These are phyloP conservation scores for Danio albolineatus DNA, from an alignment of 2,797 vertebrate species.

Conservation along the genomic window DNA sequence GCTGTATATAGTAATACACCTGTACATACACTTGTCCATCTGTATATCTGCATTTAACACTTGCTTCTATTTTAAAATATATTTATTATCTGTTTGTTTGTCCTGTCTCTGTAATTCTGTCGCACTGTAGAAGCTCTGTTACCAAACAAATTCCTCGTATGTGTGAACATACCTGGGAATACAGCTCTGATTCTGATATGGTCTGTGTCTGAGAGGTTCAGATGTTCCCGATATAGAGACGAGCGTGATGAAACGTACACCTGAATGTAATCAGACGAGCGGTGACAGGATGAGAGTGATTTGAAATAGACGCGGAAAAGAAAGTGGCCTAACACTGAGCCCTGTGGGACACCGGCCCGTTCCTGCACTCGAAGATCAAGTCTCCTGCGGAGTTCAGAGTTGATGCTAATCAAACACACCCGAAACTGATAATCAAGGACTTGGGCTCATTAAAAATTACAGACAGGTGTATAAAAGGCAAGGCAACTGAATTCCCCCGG, in stretches of 20 bases:
- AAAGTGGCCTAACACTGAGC: neutral
- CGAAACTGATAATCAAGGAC: neutral
- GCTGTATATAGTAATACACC: too few relatives aligned
- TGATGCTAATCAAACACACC: constrained; percentile 10
- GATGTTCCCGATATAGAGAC: neutral
- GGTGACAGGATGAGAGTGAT: neutral
- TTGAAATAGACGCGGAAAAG: neutral
- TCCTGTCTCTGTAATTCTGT: too few relatives aligned
- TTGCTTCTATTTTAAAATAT: too few relatives aligned
- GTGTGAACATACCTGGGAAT: too few relatives aligned
- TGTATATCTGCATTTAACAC: too few relatives aligned
- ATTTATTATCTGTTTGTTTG: too few relatives aligned
- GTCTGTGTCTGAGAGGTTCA: neutral
- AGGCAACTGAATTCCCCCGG: neutral
- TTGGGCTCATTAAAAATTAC: neutral
- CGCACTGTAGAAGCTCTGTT: too few relatives aligned
- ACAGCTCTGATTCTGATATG: too few relatives aligned
- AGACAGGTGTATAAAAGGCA: neutral
- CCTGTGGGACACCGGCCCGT: constrained; percentile 11
- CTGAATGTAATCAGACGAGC: neutral
- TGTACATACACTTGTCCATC: too few relatives aligned
- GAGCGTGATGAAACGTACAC: constrained; percentile 4
- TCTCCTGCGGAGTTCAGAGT: neutral
- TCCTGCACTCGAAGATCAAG: neutral
- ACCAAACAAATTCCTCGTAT: too few relatives aligned